Evolutionary conservation across 2,797 vertebrate species (phyloP).

Genomic region (Intellagama lesueurii): DNA sequence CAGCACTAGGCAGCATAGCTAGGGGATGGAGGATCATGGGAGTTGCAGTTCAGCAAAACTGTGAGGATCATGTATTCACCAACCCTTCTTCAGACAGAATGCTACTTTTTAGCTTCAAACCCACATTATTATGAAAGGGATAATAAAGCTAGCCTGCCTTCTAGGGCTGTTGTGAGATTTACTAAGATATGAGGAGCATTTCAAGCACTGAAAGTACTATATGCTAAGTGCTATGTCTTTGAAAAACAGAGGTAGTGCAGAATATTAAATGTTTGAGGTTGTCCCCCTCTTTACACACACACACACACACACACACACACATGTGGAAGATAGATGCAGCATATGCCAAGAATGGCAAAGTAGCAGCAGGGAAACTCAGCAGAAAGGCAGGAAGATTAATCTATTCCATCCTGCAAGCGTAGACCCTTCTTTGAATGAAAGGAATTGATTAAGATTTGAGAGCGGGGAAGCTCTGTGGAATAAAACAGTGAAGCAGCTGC

Average conservation of each 20-base stretch:
- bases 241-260: constrained; percentile 51
- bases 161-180: background rate
- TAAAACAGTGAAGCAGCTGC: background rate
- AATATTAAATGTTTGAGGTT: constrained; percentile 52
- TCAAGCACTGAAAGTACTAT: background rate
- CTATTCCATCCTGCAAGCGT: constrained; percentile 8
- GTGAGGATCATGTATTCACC: background rate
- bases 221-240: constrained; percentile 1
- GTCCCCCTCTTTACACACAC: background rate
- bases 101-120: background rate
- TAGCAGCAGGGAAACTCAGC: constrained; percentile 43
- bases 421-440: constrained; percentile 37
- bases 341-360: constrained; percentile 11
- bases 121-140: background rate
- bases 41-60: background rate
- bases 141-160: background rate
- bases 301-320: no score
- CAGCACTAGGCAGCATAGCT: no score
- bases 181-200: background rate
- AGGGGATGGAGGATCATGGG: background rate
- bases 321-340: constrained; percentile 34
- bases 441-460: background rate
- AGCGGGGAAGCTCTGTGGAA: constrained; percentile 26
- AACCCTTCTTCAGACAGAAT: background rate
- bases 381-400: constrained; percentile 19